A percentile compares a stretch with the other conserved stretches of the same genome.
phyloP scores from a whole-genome alignment of 2,888 invertebrate genomes.

The Galerucella calmariensis region DNA sequence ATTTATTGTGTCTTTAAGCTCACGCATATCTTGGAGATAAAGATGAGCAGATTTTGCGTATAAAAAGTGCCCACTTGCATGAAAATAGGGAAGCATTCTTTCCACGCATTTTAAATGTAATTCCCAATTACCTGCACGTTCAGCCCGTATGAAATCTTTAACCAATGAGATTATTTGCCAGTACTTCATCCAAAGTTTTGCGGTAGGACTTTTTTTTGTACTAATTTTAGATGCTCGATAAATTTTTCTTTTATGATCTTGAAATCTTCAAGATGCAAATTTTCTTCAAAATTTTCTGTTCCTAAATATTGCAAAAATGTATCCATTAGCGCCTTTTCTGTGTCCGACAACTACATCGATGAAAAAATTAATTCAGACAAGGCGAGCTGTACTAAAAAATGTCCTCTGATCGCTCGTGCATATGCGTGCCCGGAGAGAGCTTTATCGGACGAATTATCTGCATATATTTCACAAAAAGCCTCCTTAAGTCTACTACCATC shows the following conservation, averaged over 20 bases:
- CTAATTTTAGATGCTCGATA: slow-evolving; percentile 38
- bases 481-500: slow-evolving; percentile 48
- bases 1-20: slow-evolving; percentile 43
- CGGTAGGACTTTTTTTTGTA: slow-evolving; percentile 46
- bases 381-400: slow-evolving; percentile 48
- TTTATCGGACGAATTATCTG: slow-evolving; percentile 30
- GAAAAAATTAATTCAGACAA: slow-evolving; percentile 47
- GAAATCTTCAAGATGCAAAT: slow-evolving; percentile 43
- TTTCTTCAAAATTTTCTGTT: slow-evolving; percentile 34
- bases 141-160: slow-evolving; percentile 53
- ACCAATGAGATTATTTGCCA: slow-evolving; percentile 50
- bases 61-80: slow-evolving; percentile 31
- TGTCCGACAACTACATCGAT: slow-evolving; percentile 32
- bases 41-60: slow-evolving; percentile 47
- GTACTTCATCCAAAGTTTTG: slow-evolving; percentile 51
- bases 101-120: slow-evolving; percentile 33
- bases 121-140: slow-evolving; percentile 54
- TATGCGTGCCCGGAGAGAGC: slow-evolving; percentile 40
- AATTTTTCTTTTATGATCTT: slow-evolving; percentile 41
- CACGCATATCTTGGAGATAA: slow-evolving; percentile 51
- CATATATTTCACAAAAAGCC: slow-evolving; percentile 41
- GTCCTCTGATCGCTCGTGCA: slow-evolving; percentile 52
- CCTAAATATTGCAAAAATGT: slow-evolving; percentile 43
- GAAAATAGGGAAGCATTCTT: slow-evolving; percentile 25
- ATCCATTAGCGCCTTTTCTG: slow-evolving; percentile 47